Conservation (phyloP, 2,797 vertebrate genomes). For the Danio tinwini region DNA sequence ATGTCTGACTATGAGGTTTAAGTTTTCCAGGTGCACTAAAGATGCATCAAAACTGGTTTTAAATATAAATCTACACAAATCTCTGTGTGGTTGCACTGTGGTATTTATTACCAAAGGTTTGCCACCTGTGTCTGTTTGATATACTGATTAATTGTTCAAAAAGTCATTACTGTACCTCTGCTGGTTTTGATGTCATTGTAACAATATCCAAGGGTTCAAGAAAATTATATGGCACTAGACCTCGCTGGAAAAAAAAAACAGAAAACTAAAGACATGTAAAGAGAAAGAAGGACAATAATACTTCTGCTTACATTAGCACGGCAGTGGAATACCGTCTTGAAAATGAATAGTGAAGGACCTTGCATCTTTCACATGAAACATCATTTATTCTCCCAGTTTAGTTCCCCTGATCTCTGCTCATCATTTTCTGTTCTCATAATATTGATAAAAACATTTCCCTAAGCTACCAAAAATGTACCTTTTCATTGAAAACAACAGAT, state of each 20-base stretch:
- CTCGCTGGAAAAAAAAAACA: slow-evolving; percentile 76
- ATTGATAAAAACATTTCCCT: background rate
- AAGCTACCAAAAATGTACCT: slow-evolving; percentile 75
- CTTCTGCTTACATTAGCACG: background rate
- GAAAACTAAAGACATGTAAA: background rate
- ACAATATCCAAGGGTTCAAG: slow-evolving; percentile 86
- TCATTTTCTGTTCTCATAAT: background rate
- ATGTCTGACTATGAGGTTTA: background rate
- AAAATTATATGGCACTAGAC: slow-evolving; percentile 94
- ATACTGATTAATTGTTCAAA: background rate
- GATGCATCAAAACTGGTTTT: no score
- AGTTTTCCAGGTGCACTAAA: no score
- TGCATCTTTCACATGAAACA: no score
- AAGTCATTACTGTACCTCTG: slow-evolving; percentile 63
- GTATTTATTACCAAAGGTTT: background rate
- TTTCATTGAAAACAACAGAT: slow-evolving; percentile 92
- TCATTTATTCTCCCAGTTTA: no score
- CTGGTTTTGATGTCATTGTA: slow-evolving; percentile 69
- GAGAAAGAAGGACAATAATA: background rate
- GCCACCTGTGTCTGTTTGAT: background rate
- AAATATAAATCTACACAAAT: background rate
- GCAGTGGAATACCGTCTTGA: slow-evolving; percentile 37
- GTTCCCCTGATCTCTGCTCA: background rate
- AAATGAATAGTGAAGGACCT: background rate
- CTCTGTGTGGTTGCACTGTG: background rate